Evolutionary conservation across 2,797 vertebrate species (phyloP), one percentile per base, ranked within the genome.

Genomic region (Oceanodroma leucorhoa): DNA sequence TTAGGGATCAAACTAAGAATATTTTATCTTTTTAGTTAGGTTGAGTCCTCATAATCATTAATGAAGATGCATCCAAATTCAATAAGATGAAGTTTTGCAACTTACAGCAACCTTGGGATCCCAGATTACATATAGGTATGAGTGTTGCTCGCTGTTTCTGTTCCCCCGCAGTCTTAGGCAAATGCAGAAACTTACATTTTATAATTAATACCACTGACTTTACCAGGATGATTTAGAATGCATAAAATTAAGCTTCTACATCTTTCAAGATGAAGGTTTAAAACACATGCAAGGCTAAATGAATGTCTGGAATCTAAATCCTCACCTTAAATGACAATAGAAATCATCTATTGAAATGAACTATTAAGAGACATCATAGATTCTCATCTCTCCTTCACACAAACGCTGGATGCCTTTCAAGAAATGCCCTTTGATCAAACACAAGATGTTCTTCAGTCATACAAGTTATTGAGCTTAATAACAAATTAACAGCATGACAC

Each of bases 401-500:
- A 84, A 88, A 88, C 0, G 4, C 58, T 93, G 88, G 77, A 89
- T 82, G 70, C 62, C 90, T 95, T 95, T 93, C 95, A 95, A 89
- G 51, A 95, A 95, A 82, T 40, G 46, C 11, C n/a, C 73, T 95
- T 90, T 73, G 70, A 96, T 95, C 54, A 90, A 93, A 87, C 30
- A 87, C 21, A 65, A 84, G 66, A 84, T 92, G 60, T 89, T 95
- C 92, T 77, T 89, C 71, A 84, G 58, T 79, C 62, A 48, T 72
- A 76, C 70, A 90, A 92, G 70, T 84, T 92, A 70, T 2, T 79
- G 80, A 95, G 64, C 43, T 79, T 83, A 87, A 6, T 70, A 84
- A 79, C 66, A 79, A 96, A 94, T 90, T 83, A 95, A 61, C 43
- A 86, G 61, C 24, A 66, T 62, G 73, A 43, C 70, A 55, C 58